These are phyloP conservation scores for Agrenia bidenticulata DNA, from an alignment of 2,888 invertebrate genomes.

Conservation along the genomic window DNA sequence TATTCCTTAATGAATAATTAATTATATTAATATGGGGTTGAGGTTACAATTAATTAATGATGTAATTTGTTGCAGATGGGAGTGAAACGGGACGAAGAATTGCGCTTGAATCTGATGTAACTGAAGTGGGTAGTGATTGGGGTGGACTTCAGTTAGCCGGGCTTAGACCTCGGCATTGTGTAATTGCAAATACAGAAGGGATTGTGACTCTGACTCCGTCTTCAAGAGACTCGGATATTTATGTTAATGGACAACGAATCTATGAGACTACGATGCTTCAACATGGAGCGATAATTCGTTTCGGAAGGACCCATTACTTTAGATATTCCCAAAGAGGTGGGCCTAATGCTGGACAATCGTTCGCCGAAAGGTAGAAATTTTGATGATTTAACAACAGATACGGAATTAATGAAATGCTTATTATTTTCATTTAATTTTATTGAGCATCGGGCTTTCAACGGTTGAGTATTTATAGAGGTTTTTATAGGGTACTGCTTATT, in stretches of 20 bases:
- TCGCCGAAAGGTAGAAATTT: slow-evolving; percentile 52
- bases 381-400: no score
- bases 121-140: slow-evolving; percentile 77
- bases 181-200: slow-evolving; percentile 85
- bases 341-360: slow-evolving; percentile 54
- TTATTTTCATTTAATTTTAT: no score
- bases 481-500: no score
- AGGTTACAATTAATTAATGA: no score
- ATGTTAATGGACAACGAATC: slow-evolving; percentile 89
- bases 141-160: slow-evolving; percentile 50
- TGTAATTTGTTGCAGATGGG: slow-evolving; percentile 58
- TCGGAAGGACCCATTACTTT: slow-evolving; percentile 60
- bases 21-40: no score
- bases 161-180: slow-evolving; percentile 76
- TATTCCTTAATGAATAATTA: no score
- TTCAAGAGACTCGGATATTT: slow-evolving; percentile 88
- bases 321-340: slow-evolving; percentile 59
- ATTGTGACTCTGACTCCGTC: slow-evolving; percentile 92
- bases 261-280: slow-evolving; percentile 89
- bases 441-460: no score
- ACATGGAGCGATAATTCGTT: slow-evolving; percentile 59
- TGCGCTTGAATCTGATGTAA: slow-evolving; percentile 65
- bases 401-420: no score
- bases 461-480: no score
- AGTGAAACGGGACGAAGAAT: slow-evolving; percentile 59